phyloP scores from a whole-genome alignment of 2,888 invertebrate species.

The Lasius fuliginosus region DNA sequence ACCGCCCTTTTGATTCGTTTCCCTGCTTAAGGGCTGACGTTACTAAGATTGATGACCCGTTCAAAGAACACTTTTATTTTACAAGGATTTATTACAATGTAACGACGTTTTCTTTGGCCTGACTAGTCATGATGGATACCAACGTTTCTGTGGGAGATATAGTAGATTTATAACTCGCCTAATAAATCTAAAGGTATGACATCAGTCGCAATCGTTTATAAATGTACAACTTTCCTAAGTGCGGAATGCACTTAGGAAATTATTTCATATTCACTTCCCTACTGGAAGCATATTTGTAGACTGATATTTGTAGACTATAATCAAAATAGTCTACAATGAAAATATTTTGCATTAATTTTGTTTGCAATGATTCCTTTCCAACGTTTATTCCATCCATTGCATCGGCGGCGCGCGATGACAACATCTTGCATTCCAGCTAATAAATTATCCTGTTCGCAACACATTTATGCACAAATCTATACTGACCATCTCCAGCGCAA shows the following conservation, averaged over 20 bases:
- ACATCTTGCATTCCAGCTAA: neutral
- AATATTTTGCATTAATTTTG: neutral
- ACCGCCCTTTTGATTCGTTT: constrained; percentile 60
- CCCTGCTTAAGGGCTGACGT: constrained; percentile 56
- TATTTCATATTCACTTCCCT: neutral
- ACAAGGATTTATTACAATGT: constrained; percentile 58
- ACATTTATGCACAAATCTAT: neutral
- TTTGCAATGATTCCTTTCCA: neutral
- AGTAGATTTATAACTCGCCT: constrained; percentile 56
- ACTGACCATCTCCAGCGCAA: neutral
- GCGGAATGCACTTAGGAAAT: constrained; percentile 23
- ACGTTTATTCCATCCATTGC: neutral
- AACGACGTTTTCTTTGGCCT: constrained; percentile 54
- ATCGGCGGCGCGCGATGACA: neutral
- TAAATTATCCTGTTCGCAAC: constrained; percentile 13
- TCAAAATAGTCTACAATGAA: neutral
- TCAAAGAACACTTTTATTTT: constrained; percentile 56
- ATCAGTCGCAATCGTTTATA: constrained; percentile 40
- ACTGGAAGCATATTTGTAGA: too few relatives aligned
- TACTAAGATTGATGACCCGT: constrained; percentile 59
- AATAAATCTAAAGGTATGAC: constrained; percentile 55
- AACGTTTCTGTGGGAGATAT: constrained; percentile 50
- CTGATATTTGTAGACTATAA: neutral
- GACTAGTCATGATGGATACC: constrained; percentile 54
- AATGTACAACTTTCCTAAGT: constrained; percentile 28